These are phyloP conservation scores for Nemotelus pantherinus DNA, from an alignment of 2,888 invertebrate genomes.

Conservation along the genomic window DNA sequence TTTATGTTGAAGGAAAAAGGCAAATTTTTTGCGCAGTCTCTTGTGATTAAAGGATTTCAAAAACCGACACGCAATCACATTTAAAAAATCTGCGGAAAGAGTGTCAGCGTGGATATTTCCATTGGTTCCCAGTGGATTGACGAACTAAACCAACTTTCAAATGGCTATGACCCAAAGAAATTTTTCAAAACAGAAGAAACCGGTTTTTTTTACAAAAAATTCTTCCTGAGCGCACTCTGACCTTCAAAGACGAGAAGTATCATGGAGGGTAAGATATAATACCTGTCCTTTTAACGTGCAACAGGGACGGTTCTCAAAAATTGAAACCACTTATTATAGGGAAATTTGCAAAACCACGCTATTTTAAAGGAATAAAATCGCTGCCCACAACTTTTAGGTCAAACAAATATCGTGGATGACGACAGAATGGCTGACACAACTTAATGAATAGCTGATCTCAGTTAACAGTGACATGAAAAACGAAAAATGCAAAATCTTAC, in stretches of 20 bases:
- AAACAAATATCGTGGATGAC: conserved; percentile 13
- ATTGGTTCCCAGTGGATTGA: no score
- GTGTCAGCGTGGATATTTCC: no score
- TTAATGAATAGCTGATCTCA: conserved; percentile 9
- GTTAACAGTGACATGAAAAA: conserved; percentile 19
- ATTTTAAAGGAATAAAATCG: conserved; percentile 57
- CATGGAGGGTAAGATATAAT: conserved; percentile 56
- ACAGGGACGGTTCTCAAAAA: conserved; percentile 58
- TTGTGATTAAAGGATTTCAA: no score
- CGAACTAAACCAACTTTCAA: no score
- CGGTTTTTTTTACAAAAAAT: conserved; percentile 54
- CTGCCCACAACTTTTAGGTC: conserved; percentile 54
- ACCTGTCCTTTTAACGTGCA: conserved; percentile 57
- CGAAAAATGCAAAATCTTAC: conserved; percentile 44
- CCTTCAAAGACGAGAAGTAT: conserved; percentile 57
- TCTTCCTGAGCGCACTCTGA: conserved; percentile 55
- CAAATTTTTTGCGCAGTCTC: no score
- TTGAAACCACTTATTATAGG: conserved; percentile 56
- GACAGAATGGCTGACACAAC: background rate
- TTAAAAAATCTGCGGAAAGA: no score
- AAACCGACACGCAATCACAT: no score
- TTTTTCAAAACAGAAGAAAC: conserved; percentile 56
- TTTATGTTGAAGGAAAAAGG: no score
- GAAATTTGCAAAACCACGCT: conserved; percentile 56
- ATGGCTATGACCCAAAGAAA: background rate